phyloP scores from a whole-genome alignment of 2,797 vertebrate species.

The Falco peregrinus region DNA sequence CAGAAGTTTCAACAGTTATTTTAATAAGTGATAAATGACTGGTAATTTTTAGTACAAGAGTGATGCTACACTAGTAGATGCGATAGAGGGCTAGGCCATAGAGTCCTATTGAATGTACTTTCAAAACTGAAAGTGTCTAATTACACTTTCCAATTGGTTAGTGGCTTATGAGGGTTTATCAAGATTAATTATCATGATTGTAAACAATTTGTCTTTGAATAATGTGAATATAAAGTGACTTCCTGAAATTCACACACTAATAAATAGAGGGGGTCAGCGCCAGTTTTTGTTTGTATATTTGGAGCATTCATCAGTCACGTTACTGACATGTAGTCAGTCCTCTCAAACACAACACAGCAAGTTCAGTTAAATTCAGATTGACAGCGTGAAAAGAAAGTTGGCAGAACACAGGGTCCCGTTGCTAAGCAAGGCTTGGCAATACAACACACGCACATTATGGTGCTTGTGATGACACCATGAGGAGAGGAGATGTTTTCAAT shows the following conservation, averaged over 20 bases:
- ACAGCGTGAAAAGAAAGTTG: constrained; percentile 70
- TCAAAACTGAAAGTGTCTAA: constrained; percentile 11
- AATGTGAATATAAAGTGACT: background rate
- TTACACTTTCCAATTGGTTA: constrained; percentile 14
- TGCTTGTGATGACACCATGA: constrained; percentile 43
- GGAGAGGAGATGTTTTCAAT: constrained; percentile 43
- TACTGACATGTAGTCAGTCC: constrained; percentile 53
- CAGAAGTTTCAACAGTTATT: background rate
- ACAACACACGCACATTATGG: background rate
- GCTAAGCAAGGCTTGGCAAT: constrained; percentile 73
- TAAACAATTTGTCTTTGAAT: constrained; percentile 56
- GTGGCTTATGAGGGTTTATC: constrained; percentile 12
- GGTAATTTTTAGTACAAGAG: background rate
- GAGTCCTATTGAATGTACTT: background rate
- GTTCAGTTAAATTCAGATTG: constrained; percentile 73
- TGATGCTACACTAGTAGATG: background rate
- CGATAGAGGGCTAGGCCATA: background rate
- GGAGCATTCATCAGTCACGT: constrained; percentile 47
- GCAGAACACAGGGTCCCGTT: constrained; percentile 74
- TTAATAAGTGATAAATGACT: background rate
- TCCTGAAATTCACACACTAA: constrained; percentile 41
- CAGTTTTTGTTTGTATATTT: constrained; percentile 38
- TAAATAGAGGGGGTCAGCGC: constrained; percentile 20
- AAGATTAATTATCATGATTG: constrained; percentile 50
- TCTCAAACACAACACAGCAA: constrained; percentile 65